Percentiles rank a stretch among this genome's conserved stretches.
These are phyloP conservation scores for Tetramorium parvispinum DNA, from an alignment of 1,140 invertebrate genomes.

Conservation along the genomic window DNA sequence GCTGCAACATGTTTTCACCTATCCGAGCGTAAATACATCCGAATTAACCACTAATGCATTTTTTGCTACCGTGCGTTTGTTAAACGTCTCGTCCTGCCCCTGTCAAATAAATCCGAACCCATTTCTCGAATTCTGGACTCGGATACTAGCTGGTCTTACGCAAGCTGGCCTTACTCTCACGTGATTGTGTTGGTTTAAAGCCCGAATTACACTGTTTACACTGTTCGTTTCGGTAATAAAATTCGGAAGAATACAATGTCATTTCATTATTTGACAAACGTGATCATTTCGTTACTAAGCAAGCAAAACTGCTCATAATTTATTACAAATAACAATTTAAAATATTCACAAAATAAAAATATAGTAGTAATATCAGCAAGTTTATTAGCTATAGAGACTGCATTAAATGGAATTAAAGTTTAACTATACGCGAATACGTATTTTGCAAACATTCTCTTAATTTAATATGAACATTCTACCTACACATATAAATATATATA, in stretches of 20 bases:
- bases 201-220: not conserved
- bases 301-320: not conserved
- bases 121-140: conserved; percentile 30
- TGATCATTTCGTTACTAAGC: not conserved
- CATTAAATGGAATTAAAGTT: conserved; percentile 14
- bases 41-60: conserved; percentile 53
- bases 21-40: conserved; percentile 29
- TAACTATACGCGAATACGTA: conserved; percentile 1
- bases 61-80: conserved; percentile 36
- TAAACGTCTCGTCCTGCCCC: conserved; percentile 20
- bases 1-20: conserved; percentile 1
- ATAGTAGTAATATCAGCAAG: not conserved
- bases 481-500: not conserved
- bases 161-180: not conserved
- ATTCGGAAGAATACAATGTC: not conserved
- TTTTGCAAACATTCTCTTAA: conserved; percentile 30
- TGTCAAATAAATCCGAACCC: conserved; percentile 43
- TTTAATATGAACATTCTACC: not conserved
- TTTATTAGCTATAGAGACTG: not conserved
- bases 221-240: not conserved
- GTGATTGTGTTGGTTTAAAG: conserved; percentile 9
- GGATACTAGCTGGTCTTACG: not conserved
- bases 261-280: not conserved
- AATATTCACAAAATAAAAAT: conserved; percentile 1
- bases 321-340: not conserved